These are phyloP conservation scores for Branchellion lobata DNA, from an alignment of 2,888 invertebrate genomes.

Conservation along the genomic window DNA sequence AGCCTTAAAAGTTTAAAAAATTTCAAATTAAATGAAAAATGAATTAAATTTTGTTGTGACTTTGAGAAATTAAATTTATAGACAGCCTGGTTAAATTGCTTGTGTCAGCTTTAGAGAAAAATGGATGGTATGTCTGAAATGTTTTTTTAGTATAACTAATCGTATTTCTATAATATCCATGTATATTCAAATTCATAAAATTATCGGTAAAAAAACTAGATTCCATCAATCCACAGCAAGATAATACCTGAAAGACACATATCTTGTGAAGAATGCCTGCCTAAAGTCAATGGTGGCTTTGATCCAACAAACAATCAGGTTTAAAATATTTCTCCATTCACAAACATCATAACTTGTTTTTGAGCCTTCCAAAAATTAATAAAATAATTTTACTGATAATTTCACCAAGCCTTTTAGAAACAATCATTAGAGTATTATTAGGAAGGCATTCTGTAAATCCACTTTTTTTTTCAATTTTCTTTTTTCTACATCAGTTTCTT, in stretches of 20 bases:
- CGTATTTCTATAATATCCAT: neutral
- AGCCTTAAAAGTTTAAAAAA: too few species aligned
- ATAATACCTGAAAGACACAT: conserved; percentile 83
- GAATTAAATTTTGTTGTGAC: too few species aligned
- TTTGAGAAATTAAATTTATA: conserved; percentile 56
- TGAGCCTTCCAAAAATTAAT: neutral
- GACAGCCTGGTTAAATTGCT: conserved; percentile 79
- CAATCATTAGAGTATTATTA: too few species aligned
- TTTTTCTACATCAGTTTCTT: too few species aligned
- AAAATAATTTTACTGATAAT: too few species aligned
- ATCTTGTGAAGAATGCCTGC: conserved; percentile 85
- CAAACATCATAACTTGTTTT: neutral
- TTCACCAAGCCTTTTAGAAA: too few species aligned
- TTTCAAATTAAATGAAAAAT: too few species aligned
- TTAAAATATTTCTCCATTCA: conserved; percentile 57
- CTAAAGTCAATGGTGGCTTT: conserved; percentile 83
- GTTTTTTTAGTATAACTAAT: neutral
- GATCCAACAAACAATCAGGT: conserved; percentile 80
- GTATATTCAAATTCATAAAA: too few species aligned
- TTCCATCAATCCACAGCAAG: too few species aligned
- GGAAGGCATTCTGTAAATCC: too few species aligned
- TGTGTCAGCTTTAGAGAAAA: conserved; percentile 78
- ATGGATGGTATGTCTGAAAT: conserved; percentile 74
- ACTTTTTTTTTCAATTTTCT: too few species aligned
- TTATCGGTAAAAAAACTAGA: too few species aligned